Percentiles rank a stretch among this genome's conserved stretches.
phyloP scores from a whole-genome alignment of 1,140 invertebrate species.

The Ceratina japonica region DNA sequence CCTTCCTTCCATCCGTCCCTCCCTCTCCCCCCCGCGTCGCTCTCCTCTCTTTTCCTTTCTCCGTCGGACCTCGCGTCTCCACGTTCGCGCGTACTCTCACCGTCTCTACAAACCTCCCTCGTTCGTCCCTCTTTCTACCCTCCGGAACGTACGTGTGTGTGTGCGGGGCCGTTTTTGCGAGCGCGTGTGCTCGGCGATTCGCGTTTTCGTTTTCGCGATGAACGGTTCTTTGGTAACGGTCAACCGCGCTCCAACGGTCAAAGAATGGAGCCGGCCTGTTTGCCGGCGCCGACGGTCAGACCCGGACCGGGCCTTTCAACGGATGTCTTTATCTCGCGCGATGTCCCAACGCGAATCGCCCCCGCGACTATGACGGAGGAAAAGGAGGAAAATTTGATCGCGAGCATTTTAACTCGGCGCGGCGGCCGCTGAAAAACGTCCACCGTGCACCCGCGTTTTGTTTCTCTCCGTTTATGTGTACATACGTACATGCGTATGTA shows the following conservation, averaged over 20 bases:
- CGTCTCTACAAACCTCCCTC: neutral
- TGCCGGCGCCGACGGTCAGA: neutral
- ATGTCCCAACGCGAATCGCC: neutral
- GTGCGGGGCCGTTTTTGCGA: constrained; percentile 33
- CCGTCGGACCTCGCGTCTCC: neutral
- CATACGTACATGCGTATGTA: too few species aligned
- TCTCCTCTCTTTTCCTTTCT: constrained; percentile 1
- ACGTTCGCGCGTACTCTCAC: neutral
- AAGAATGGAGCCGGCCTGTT: constrained; percentile 38
- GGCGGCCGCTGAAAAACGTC: neutral
- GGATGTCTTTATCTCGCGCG: constrained; percentile 56
- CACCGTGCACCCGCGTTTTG: neutral
- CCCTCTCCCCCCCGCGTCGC: too few species aligned
- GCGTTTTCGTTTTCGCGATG: constrained; percentile 65
- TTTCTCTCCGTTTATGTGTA: neutral
- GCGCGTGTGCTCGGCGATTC: constrained; percentile 59
- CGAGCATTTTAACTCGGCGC: neutral
- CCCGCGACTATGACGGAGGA: neutral
- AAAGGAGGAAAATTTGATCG: constrained; percentile 35
- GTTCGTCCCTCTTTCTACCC: constrained; percentile 2
- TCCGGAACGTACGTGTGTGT: neutral
- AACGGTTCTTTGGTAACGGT: constrained; percentile 62
- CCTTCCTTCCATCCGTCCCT: neutral
- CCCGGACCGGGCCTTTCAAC: constrained; percentile 3
- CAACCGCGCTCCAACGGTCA: constrained; percentile 54